Evolutionary conservation across 2,888 invertebrate genomes (phyloP).

Genomic region (Scotopteryx bipunctaria): DNA sequence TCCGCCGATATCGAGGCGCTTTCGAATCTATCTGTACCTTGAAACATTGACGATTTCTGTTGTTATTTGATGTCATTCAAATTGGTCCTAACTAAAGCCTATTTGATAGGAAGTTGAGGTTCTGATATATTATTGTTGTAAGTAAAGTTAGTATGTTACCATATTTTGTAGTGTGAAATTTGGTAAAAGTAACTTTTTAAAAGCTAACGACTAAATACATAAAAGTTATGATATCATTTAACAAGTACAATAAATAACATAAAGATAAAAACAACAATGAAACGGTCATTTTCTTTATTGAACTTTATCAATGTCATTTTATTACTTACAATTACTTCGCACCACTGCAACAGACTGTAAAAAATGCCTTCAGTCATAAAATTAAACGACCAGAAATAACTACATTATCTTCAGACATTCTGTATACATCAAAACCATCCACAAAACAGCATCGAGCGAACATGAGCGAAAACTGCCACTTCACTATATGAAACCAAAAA

Average conservation of each 20-base stretch:
- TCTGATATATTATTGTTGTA: too few species aligned
- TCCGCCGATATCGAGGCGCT: background rate
- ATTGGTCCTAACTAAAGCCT: too few species aligned
- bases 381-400: constrained; percentile 49
- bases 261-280: too few species aligned
- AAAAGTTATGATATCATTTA: too few species aligned
- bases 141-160: too few species aligned
- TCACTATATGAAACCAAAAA: constrained; percentile 62
- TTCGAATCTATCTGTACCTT: background rate
- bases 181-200: too few species aligned
- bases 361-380: constrained; percentile 35
- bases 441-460: constrained; percentile 63
- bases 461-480: constrained; percentile 58
- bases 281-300: background rate
- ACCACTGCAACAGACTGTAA: constrained; percentile 18
- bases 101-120: too few species aligned
- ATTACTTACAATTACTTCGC: background rate
- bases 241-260: too few species aligned
- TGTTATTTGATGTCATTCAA: too few species aligned
- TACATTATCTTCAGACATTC: constrained; percentile 53
- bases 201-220: too few species aligned
- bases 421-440: constrained; percentile 43
- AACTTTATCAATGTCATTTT: background rate
- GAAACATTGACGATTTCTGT: too few species aligned
- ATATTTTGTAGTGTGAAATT: too few species aligned